These are phyloP conservation scores for Athene noctua DNA, from an alignment of 2,113 vertebrate species.

Conservation along the genomic window DNA sequence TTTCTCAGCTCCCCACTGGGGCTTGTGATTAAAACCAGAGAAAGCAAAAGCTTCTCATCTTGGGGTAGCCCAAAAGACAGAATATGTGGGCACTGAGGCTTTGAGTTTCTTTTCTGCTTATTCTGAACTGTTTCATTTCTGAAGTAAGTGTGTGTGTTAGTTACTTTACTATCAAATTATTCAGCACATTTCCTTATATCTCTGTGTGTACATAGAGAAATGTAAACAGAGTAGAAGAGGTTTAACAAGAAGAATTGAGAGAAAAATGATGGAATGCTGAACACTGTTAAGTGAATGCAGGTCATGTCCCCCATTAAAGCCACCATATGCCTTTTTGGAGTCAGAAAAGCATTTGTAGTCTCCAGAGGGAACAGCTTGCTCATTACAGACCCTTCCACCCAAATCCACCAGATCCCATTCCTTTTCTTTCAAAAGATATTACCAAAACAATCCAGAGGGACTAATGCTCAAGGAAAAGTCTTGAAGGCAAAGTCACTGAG, in stretches of 20 bases:
- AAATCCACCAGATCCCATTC: not conserved
- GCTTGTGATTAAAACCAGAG: slow-evolving; percentile 19
- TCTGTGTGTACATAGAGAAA: not conserved
- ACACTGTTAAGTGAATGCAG: not conserved
- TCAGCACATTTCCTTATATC: not conserved
- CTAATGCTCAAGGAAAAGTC: not conserved
- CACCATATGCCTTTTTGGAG: not conserved
- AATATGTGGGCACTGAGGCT: not conserved
- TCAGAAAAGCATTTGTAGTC: not conserved
- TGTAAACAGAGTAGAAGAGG: not conserved
- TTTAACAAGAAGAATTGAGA: not conserved
- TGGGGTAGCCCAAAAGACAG: not conserved
- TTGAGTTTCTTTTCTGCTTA: not conserved
- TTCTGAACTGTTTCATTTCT: not conserved
- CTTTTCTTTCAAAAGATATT: not conserved
- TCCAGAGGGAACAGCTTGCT: not conserved
- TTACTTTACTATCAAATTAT: not conserved
- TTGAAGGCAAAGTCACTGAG: slow-evolving; percentile 29
- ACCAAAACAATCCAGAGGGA: not conserved
- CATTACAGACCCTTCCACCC: not conserved
- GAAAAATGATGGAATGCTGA: not conserved
- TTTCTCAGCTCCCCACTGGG: not conserved
- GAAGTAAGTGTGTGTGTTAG: not conserved
- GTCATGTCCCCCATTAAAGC: not conserved
- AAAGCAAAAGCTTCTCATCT: not conserved